Base-by-base conservation (phyloP, 2,888 invertebrate genomes). In the Drosophila lacicola region DNA sequence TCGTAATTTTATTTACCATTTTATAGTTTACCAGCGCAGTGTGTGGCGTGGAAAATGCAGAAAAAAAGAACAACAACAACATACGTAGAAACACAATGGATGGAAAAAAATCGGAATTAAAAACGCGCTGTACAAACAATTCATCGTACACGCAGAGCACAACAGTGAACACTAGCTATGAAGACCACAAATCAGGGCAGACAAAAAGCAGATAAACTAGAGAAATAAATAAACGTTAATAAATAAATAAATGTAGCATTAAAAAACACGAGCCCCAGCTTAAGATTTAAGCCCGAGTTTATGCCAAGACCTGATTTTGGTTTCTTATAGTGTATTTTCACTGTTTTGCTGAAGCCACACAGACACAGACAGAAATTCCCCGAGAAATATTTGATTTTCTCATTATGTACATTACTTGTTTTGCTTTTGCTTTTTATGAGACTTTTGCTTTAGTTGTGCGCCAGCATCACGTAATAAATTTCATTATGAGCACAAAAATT, bases 381-480 rank as follows among this genome's bases (percentile, higher is more conserved):
- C 39, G 66, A 50, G 39, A 50, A 50, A 37, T 19, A 39, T 60
- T 80, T 64, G 49, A 14, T 57, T 80, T 80, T 60, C 74, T 54
- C 66, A 69, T 66, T 55, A 57, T 61, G 47, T 50, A 50, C 58
- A 57, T 47, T 65, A 34, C 44, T 66, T 49, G 47, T 34, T 76
- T 70, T 63, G 11, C 64, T 50, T 53, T 64, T 71, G 49, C 66
- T 72, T 80, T 79, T 82, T 70, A 77, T 50, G 57, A 67, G 74
- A 76, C 60, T 74, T 58, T 74, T 80, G 58, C 53, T 70, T 53
- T 51, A 47, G 42, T 39, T 39, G 58, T 45, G 42, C 54, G 21
- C 29, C 73, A 68, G 74, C 78, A 75, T 78, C 85, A 87, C 82
- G 82, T 87, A 87, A 87, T 75, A 68, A 74, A 84, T 76, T 84